Conservation (phyloP, 1,140 invertebrate genomes). For the Bilobella aurantiaca region DNA sequence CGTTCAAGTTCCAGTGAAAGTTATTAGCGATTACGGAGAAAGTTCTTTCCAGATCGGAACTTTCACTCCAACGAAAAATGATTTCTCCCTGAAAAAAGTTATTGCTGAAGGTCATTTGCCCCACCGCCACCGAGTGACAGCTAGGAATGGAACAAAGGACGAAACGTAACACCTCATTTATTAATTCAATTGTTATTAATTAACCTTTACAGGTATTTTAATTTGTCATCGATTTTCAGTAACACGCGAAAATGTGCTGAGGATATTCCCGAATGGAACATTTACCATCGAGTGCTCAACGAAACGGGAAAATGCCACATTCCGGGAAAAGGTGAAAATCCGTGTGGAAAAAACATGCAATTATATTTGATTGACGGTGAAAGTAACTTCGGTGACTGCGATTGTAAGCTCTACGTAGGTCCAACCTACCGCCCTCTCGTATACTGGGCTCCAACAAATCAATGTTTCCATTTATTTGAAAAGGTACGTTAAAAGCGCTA, state of each 20-base stretch:
- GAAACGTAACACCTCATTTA: too few relatives aligned
- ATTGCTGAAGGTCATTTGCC: too few relatives aligned
- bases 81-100: neutral
- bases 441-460: neutral
- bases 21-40: neutral
- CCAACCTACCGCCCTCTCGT: neutral
- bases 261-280: neutral
- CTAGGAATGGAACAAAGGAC: too few relatives aligned
- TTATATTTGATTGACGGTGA: neutral
- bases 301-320: conserved; percentile 4
- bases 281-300: neutral
- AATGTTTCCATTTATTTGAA: neutral
- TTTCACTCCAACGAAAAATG: neutral
- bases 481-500: neutral
- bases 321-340: conserved; percentile 4
- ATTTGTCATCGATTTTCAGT: neutral
- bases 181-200: neutral
- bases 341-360: neutral
- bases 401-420: neutral
- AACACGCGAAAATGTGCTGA: neutral
- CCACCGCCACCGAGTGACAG: too few relatives aligned
- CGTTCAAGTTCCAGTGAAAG: neutral
- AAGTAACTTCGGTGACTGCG: neutral
- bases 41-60: neutral
- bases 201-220: neutral